Percentiles rank a stretch among this genome's conserved stretches.
Evolutionary conservation across 1,140 invertebrate genomes (phyloP).

Genomic region (Cydia amplana): DNA sequence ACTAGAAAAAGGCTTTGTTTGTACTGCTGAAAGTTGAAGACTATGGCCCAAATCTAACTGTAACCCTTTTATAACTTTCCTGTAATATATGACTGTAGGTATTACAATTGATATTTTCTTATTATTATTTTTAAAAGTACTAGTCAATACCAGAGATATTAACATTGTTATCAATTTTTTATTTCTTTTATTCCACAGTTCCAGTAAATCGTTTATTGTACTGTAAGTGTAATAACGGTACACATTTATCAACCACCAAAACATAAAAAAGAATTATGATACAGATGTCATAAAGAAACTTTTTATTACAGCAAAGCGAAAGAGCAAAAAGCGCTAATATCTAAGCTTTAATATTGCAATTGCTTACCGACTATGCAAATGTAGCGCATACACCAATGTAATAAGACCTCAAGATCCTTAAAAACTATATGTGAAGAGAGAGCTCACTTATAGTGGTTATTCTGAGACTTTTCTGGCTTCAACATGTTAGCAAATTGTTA

Average conservation of each 20-base stretch:
- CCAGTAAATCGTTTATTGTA: too few relatives aligned
- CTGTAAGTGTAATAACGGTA: neutral
- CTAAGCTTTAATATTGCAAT: neutral
- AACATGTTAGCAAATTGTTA: conserved; percentile 14
- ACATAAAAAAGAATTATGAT: neutral
- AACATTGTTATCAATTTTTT: too few relatives aligned
- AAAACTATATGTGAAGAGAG: neutral
- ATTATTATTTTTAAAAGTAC: too few relatives aligned
- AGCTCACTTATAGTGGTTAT: neutral
- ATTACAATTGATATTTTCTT: too few relatives aligned
- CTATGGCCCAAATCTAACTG: too few relatives aligned
- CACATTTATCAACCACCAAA: neutral
- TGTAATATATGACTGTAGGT: too few relatives aligned
- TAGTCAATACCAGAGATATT: too few relatives aligned
- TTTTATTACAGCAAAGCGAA: neutral
- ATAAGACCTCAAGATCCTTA: neutral
- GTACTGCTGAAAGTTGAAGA: too few relatives aligned
- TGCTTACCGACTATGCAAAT: neutral
- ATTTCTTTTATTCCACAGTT: too few relatives aligned
- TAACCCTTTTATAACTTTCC: too few relatives aligned
- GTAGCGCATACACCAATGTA: neutral
- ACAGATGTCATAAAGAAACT: neutral
- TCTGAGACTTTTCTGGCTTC: neutral
- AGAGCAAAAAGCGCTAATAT: neutral
- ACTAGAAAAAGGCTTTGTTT: too few relatives aligned